Base-by-base conservation (phyloP, 2,888 invertebrate species). In the Eilema griseolum region DNA sequence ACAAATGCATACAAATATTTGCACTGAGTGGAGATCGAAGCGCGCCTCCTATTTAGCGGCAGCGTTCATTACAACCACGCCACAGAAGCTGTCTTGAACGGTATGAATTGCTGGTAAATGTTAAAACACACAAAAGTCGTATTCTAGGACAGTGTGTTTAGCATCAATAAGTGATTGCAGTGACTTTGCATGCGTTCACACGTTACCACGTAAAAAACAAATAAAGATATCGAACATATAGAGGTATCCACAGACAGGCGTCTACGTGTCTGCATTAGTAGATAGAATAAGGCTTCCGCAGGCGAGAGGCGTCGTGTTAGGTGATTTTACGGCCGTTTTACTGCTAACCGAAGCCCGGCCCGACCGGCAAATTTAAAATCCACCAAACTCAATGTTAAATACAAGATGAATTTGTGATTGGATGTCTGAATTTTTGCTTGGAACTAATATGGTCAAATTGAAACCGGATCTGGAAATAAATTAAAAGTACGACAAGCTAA, bases 261-360 rank as follows among this genome's bases (percentile, higher is more conserved):
- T 24, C 23, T 33, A 56, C 28, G 41, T 46, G 24, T 65, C 66
- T 70, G 33, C 57, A 20, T 28, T 62, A 71, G 24, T 61, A 64
- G 41, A 71, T 57, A 67, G 46, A 52, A 63, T 66, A 60, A 57
- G 61, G 23, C 61, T 69, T 52, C 52, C 57, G 66, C 33, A 71
- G 61, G 66, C 57, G 33, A 65, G 33, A 69, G 75, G 70, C 76
- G 71, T 80, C 83, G 83, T 84, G 85, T 87, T 83, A 75, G 78
- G 76, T 80, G 73, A 83, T 83, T 89, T 90, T 90, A 90, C 85
- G 85, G 73, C 78, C 78, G 61, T 89, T 90, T 90, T 90, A 90
- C 89, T 88, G 83, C 89, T 84, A 89, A 89, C 86, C 80, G 83
- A 84, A 85, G 79, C 70, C 71, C 61, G 61, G 61, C 66, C 62